These are phyloP conservation scores for Pollenia angustigena DNA, from an alignment of 2,888 invertebrate species.

Conservation along the genomic window DNA sequence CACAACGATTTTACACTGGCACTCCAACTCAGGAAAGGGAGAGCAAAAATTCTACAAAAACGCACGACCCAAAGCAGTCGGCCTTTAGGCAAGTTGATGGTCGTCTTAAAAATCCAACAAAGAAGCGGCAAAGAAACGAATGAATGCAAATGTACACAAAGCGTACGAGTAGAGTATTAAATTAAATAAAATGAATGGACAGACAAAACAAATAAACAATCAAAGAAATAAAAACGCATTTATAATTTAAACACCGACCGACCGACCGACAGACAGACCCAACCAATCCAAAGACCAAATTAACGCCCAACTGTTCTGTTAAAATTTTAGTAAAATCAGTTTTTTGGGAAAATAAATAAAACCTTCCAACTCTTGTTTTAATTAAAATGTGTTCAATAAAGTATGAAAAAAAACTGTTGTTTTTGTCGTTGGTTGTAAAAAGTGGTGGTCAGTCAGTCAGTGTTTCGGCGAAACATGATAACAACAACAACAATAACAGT, in stretches of 20 bases:
- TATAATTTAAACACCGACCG: slow-evolving; percentile 55
- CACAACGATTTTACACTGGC: slow-evolving; percentile 29
- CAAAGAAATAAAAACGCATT: slow-evolving; percentile 46
- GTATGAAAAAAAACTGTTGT: not conserved
- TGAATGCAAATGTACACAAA: slow-evolving; percentile 27
- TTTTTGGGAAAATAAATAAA: slow-evolving; percentile 37
- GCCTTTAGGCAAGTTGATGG: slow-evolving; percentile 70
- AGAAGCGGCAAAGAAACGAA: slow-evolving; percentile 50
- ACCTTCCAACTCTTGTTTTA: slow-evolving; percentile 54
- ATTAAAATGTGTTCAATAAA: slow-evolving; percentile 54
- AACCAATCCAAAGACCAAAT: slow-evolving; percentile 25
- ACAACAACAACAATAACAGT: slow-evolving; percentile 16
- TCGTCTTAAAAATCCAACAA: slow-evolving; percentile 65
- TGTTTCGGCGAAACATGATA: slow-evolving; percentile 43
- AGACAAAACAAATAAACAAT: slow-evolving; percentile 55
- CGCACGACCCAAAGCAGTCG: slow-evolving; percentile 46
- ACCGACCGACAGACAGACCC: not conserved
- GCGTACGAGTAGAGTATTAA: slow-evolving; percentile 16
- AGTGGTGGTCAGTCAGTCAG: slow-evolving; percentile 32
- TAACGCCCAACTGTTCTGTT: slow-evolving; percentile 37
- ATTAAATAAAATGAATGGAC: slow-evolving; percentile 45
- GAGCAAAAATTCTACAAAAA: slow-evolving; percentile 47
- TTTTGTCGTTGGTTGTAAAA: not conserved
- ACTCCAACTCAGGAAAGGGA: not conserved
- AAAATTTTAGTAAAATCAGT: slow-evolving; percentile 37